These are phyloP conservation scores for Endomychus coccineus DNA, from an alignment of 2,888 invertebrate species.

Conservation along the genomic window DNA sequence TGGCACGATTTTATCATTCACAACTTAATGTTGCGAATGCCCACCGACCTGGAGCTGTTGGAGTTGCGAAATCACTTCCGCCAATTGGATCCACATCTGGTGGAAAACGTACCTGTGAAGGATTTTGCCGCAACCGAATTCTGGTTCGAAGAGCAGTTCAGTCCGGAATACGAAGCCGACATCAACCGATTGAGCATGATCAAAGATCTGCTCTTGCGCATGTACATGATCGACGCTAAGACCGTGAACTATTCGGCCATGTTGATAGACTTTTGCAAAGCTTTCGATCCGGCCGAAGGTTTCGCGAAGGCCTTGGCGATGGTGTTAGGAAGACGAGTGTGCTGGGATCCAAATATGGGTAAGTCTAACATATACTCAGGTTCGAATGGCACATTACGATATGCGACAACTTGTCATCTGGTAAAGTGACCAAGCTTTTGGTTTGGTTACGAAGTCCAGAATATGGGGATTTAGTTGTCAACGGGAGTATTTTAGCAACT, in stretches of 20 bases:
- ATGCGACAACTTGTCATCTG: no score
- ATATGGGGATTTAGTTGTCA: no score
- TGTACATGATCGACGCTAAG: slow-evolving; percentile 47
- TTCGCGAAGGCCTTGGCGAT: slow-evolving; percentile 53
- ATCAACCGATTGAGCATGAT: slow-evolving; percentile 31
- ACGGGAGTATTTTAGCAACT: no score
- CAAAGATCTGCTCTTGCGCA: slow-evolving; percentile 52
- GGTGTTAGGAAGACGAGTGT: slow-evolving; percentile 49
- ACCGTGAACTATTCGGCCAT: slow-evolving; percentile 56
- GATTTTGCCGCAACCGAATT: slow-evolving; percentile 36
- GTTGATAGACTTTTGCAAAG: slow-evolving; percentile 57
- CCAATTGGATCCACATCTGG: slow-evolving; percentile 42
- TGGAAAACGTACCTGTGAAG: slow-evolving; percentile 38
- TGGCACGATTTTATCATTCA: slow-evolving; percentile 62
- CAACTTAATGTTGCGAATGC: slow-evolving; percentile 51
- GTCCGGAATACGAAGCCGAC: slow-evolving; percentile 14
- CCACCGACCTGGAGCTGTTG: slow-evolving; percentile 50
- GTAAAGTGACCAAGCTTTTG: no score
- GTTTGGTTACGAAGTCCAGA: no score
- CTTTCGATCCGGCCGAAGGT: slow-evolving; percentile 47
- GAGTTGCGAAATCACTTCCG: slow-evolving; percentile 45
- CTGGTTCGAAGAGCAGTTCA: slow-evolving; percentile 42
- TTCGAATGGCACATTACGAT: no score
- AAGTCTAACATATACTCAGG: no score
- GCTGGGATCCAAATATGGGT: no score